These are phyloP conservation scores for Auanema freiburgensis DNA, from an alignment of 2,888 invertebrate species.

Conservation along the genomic window DNA sequence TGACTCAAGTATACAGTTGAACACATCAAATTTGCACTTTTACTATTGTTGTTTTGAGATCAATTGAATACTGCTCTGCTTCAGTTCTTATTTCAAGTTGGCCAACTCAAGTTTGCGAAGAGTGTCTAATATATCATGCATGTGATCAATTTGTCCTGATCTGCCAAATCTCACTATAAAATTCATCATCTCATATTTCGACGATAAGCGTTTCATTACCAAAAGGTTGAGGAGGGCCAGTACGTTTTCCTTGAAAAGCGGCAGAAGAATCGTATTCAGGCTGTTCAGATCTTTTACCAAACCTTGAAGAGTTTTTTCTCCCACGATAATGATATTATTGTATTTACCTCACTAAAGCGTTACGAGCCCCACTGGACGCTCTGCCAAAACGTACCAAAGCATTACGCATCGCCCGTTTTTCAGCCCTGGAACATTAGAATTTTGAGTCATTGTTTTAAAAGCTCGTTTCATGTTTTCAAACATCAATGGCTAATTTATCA, in stretches of 20 bases:
- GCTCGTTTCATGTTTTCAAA: too few species aligned
- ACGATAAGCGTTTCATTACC: slow-evolving; percentile 23
- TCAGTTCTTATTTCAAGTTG: slow-evolving; percentile 31
- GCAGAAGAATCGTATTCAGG: slow-evolving; percentile 23
- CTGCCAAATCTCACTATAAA: slow-evolving; percentile 54
- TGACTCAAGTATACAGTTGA: not conserved
- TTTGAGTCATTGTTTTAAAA: too few species aligned
- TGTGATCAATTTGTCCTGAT: slow-evolving; percentile 50
- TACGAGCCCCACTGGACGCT: slow-evolving; percentile 49
- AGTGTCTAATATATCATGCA: slow-evolving; percentile 53
- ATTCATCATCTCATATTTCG: slow-evolving; percentile 8
- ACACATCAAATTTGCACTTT: too few species aligned
- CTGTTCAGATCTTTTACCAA: slow-evolving; percentile 42
- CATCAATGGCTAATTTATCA: too few species aligned
- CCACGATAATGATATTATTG: not conserved
- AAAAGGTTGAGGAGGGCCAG: slow-evolving; percentile 54
- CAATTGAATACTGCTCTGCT: too few species aligned
- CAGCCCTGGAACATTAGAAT: slow-evolving; percentile 26
- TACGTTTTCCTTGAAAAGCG: slow-evolving; percentile 45
- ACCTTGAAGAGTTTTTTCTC: slow-evolving; percentile 24
- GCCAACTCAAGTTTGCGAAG: slow-evolving; percentile 46
- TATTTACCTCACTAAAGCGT: slow-evolving; percentile 45
- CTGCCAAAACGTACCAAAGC: slow-evolving; percentile 53
- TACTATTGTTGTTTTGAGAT: too few species aligned
- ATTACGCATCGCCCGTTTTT: slow-evolving; percentile 55